Percentiles rank a stretch among this genome's conserved stretches.
phyloP scores from a whole-genome alignment of 2,113 vertebrate genomes.

The Peucedramus taeniatus region DNA sequence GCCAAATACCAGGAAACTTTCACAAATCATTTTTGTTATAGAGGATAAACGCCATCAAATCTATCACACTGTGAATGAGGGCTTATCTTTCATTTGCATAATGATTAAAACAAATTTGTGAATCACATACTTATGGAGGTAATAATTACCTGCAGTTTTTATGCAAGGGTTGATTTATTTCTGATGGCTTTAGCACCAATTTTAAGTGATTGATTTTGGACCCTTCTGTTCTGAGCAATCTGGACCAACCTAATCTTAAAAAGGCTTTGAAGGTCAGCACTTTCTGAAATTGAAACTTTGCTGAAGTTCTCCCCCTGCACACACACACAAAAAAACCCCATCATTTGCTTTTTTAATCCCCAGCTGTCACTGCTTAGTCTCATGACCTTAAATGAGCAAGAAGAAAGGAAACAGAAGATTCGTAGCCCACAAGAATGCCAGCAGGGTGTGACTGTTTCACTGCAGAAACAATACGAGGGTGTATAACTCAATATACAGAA shows the following conservation, averaged over 20 bases:
- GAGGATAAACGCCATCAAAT: background rate
- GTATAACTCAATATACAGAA: background rate
- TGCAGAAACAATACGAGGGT: background rate
- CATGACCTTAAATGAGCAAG: constrained; percentile 8
- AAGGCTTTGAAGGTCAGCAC: background rate
- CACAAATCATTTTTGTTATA: background rate
- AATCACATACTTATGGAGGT: background rate
- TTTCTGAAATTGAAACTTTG: background rate
- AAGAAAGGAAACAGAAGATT: background rate
- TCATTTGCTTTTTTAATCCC: background rate
- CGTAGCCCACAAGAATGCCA: constrained; percentile 2
- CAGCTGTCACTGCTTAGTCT: background rate
- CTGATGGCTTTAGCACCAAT: background rate
- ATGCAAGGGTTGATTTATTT: background rate
- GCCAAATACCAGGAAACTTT: background rate
- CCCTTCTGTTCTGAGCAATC: background rate
- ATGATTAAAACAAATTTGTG: background rate
- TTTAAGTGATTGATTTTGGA: background rate
- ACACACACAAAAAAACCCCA: background rate
- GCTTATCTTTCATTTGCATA: constrained; percentile 2
- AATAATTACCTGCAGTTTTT: background rate
- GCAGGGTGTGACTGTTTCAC: background rate
- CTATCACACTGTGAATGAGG: background rate
- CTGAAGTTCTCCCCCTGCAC: background rate
- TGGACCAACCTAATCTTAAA: background rate